phyloP scores from a whole-genome alignment of 2,113 vertebrate genomes.

The Oncorhynchus tshawytscha region DNA sequence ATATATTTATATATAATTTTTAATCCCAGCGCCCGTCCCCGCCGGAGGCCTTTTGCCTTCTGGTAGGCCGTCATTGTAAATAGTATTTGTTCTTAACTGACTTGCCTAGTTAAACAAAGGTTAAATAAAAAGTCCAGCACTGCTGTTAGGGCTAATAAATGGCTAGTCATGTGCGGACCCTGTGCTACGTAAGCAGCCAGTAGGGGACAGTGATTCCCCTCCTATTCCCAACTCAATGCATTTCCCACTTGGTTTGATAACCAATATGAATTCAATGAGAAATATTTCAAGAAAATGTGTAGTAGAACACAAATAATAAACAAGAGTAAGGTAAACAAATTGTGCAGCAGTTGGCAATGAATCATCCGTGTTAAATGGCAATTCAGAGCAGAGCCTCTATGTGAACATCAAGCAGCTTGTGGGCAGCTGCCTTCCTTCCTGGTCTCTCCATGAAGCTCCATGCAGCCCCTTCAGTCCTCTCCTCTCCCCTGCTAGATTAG shows the following conservation, averaged over 20 bases:
- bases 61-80: no score
- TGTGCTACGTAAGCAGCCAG: slow-evolving; percentile 18
- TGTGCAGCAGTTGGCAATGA: not conserved
- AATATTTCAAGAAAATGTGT: not conserved
- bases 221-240: slow-evolving; percentile 11
- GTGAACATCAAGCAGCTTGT: not conserved
- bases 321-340: not conserved
- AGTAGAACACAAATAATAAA: not conserved
- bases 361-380: not conserved
- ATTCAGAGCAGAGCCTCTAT: not conserved
- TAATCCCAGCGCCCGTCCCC: no score
- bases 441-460: not conserved
- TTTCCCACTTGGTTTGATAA: slow-evolving; percentile 6
- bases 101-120: no score
- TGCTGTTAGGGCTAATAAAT: not conserved
- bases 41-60: no score
- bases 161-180: not conserved
- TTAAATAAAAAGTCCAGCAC: not conserved
- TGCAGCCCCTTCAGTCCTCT: not conserved
- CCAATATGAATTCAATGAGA: not conserved
- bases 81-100: no score
- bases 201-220: slow-evolving; percentile 61
- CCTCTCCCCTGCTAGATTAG: not conserved
- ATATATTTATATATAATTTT: no score
- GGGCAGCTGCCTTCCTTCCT: no score